Evolutionary conservation across 2,113 vertebrate genomes (phyloP), one percentile per base, ranked within the genome.

Genomic region (Eptesicus fuscus): DNA sequence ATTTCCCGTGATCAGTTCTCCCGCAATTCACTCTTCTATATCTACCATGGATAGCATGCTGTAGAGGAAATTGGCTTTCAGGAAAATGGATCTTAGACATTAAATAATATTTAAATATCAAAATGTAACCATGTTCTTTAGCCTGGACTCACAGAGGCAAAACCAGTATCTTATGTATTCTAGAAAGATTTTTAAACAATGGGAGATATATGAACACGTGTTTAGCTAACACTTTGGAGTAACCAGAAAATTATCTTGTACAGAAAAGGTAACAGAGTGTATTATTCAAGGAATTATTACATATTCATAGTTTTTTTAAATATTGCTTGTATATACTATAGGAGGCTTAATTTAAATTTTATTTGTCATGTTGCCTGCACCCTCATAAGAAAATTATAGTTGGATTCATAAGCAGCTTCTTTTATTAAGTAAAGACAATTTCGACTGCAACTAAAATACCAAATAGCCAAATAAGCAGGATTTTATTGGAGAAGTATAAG

Each of bases 371-470:
- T 67, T 86, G 37, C 79, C 67, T 93, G 44, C 9, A 93, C 56
- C 53, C 83, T 87, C 35, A 32, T 30, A 88, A 74, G 70, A 74
- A 95, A 92, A 70, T 69, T 76, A 65, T 22, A 86, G 61, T 51
- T n/a, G 11, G 28, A 40, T 90, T 88, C 56, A 88, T 42, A 88
- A 28, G n/a, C 0, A 90, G 3, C 9, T 74, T 63, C 23, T 35
- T 78, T 90, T 92, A 79, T 44, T 61, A 28, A 92, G 17, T 77
- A 78, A 94, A 90, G 32, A 51, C 25, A 80, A 87, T 56, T 90
- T 90, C 14, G 23, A 4, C 56, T 63, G 17, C 76, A 49, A 51
- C 51, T 73, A n/a, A 85, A 88, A 76, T 83, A 73, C 7, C 51
- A 91, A 83, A 69, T 85, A 42, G 47, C 10, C 76, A 89, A 82